Evolutionary conservation across 2,113 vertebrate genomes (phyloP).

Genomic region (Bolborhynchus lineola): DNA sequence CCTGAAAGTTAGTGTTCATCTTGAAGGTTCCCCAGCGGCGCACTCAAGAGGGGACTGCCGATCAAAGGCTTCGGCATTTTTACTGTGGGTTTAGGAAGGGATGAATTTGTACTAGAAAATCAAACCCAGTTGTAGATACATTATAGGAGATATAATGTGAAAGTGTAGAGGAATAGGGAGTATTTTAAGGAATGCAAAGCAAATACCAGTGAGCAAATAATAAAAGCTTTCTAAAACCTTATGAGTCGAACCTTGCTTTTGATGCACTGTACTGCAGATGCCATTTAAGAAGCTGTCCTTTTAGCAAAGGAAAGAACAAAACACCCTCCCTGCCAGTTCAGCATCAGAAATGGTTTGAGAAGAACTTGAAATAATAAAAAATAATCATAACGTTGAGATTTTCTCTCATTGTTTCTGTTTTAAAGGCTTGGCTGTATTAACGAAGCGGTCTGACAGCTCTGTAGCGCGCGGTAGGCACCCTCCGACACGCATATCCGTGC

Average conservation of each 20-base stretch:
- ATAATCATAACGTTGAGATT: not conserved
- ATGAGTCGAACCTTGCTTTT: not conserved
- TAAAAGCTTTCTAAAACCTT: not conserved
- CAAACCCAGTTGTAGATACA: not conserved
- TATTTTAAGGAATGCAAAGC: not conserved
- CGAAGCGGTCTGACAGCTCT: not conserved
- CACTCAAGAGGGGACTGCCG: not conserved
- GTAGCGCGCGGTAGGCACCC: not conserved
- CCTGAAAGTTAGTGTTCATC: not conserved
- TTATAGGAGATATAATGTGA: not conserved
- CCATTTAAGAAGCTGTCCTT: not conserved
- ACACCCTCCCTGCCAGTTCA: not conserved
- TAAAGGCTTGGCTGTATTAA: not conserved
- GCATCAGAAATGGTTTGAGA: not conserved
- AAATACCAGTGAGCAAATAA: not conserved
- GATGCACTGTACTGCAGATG: not conserved
- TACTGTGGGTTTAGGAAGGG: not conserved
- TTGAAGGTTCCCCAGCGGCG: not conserved
- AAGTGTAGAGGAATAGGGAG: not conserved
- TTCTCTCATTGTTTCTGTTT: not conserved
- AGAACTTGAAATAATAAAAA: not conserved
- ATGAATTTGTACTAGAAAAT: not conserved
- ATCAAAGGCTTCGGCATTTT: not conserved
- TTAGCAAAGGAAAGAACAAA: not conserved
- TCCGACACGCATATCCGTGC: not conserved